These are phyloP conservation scores for Tiaroga cobitis DNA, from an alignment of 2,797 vertebrate species.

Conservation along the genomic window DNA sequence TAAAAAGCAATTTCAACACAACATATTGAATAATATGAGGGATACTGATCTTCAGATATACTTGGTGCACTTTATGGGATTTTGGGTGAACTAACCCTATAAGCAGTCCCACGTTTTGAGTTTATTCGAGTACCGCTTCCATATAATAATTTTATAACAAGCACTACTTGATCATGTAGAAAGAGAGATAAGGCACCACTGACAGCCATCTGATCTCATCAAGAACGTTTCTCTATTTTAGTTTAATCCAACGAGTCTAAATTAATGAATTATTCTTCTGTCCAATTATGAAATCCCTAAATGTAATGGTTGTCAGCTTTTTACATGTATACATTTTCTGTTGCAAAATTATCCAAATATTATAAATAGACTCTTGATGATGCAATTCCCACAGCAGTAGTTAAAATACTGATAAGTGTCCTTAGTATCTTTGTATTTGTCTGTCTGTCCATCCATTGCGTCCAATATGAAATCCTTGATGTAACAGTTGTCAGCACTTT, in stretches of 20 bases:
- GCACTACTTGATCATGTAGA: not conserved
- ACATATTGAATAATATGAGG: not conserved
- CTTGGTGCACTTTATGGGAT: not conserved
- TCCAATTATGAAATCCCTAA: not conserved
- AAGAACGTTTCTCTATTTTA: not conserved
- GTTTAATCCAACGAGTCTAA: not conserved
- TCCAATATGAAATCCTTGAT: not conserved
- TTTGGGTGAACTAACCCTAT: not conserved
- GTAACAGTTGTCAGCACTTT: not conserved
- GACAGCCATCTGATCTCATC: not conserved
- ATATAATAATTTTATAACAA: not conserved
- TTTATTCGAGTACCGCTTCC: not conserved
- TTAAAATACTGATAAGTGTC: not conserved
- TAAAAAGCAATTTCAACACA: slow-evolving; percentile 3
- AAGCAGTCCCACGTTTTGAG: not conserved
- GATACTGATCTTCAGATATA: not conserved
- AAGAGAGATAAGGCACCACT: not conserved
- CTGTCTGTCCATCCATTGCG: not conserved
- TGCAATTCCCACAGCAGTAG: not conserved
- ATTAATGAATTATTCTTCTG: not conserved
- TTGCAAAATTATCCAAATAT: not conserved
- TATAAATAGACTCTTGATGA: not conserved
- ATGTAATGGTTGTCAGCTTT: not conserved
- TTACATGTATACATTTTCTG: not conserved
- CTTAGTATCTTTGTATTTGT: not conserved